Conservation (phyloP, 2,888 invertebrate species). For the Griposia aprilina region DNA sequence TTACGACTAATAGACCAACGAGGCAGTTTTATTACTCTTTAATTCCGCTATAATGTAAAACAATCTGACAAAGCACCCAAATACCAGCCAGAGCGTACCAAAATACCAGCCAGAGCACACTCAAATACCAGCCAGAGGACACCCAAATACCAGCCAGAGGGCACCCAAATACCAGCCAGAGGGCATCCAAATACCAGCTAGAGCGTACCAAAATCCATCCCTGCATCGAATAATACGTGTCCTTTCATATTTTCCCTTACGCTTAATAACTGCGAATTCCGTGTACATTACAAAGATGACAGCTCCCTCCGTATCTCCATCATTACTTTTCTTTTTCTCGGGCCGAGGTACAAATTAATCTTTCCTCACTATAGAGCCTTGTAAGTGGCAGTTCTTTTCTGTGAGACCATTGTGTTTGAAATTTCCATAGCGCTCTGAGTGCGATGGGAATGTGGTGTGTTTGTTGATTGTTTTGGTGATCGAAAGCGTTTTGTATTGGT, state of each 20-base stretch:
- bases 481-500: conserved; percentile 17
- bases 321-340: conserved; percentile 75
- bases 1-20: no score
- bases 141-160: neutral
- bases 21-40: neutral
- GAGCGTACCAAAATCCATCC: conserved; percentile 46
- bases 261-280: conserved; percentile 75
- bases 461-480: conserved; percentile 42
- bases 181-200: neutral
- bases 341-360: conserved; percentile 82
- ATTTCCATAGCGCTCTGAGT: conserved; percentile 53
- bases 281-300: conserved; percentile 78
- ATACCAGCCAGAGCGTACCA: neutral
- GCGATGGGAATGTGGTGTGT: conserved; percentile 41
- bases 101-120: no score
- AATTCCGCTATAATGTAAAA: neutral
- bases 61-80: neutral
- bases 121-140: neutral
- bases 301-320: conserved; percentile 67
- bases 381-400: conserved; percentile 77
- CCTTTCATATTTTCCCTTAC: conserved; percentile 63
- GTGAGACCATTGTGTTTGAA: conserved; percentile 66
- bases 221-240: conserved; percentile 61
- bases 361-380: conserved; percentile 77
- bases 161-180: no score